Evolutionary conservation across 2,797 vertebrate species (phyloP), one percentile per base, ranked within the genome.

Genomic region (Chiloscyllium punctatum): DNA sequence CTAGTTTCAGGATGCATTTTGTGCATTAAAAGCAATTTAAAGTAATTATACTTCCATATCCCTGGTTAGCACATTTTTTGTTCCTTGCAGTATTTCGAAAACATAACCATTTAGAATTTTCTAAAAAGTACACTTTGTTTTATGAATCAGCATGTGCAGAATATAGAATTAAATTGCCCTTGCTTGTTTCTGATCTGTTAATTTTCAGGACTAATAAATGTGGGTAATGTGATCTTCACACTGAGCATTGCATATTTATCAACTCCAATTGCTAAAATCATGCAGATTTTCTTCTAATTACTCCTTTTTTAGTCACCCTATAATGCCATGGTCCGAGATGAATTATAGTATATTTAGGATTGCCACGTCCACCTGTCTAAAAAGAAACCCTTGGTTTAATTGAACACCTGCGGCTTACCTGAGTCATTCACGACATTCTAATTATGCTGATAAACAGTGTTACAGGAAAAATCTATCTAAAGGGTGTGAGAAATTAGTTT

Each of bases 281-380:
- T 37, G 92, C 92, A 94, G 92, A 37, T 48, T 94, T 94, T 94
- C 37, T 94, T 94, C 66, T 72, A 72, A 94, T 94, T 94, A 25
- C 42, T 72, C 69, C 68, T 72, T 94, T 94, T 48, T 94, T 94
- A 69, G 68, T 51, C 30, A 37, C 11, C 92, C 37, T 51, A 94
- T 72, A 71, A 69, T 94, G 68, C 92, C 62, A 25, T 71, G n/a
- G 66, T 94, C 92, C 72, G 68, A 71, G 94, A 94, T 94, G 37
- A 94, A 94, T 94, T 72, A 72, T 51, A 71, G 23, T 13, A 51
- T 16, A 69, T 94, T 15, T 71, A 94, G 94, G 69, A 68, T 71
- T 94, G 37, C 92, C 37, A 94, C 72, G 37, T 48, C 21, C 37
- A 94, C 92, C 91, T 94, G 62, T 69, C 91, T 15, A 71, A 94